Percentiles rank a stretch among this genome's conserved stretches.
Evolutionary conservation across 2,113 vertebrate genomes (phyloP).

Genomic region (Plecotus auritus): DNA sequence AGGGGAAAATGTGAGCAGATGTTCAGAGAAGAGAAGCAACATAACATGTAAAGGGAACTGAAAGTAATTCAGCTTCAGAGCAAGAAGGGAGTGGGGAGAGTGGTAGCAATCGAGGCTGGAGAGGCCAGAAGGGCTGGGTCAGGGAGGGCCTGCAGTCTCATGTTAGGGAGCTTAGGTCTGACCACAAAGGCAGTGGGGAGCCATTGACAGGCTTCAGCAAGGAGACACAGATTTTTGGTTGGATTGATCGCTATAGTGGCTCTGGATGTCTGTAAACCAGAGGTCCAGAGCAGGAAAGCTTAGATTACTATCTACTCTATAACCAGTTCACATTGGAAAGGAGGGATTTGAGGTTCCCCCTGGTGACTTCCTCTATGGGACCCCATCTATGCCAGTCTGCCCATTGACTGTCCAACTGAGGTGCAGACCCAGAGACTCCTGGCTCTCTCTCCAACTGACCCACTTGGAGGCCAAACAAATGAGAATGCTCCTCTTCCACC

Average conservation of each 20-base stretch:
- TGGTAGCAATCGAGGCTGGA: neutral
- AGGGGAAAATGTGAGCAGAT: neutral
- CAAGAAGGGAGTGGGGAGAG: neutral
- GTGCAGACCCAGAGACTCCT: neutral
- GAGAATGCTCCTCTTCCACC: neutral
- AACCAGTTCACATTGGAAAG: neutral
- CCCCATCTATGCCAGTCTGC: neutral
- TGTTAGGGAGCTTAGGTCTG: neutral
- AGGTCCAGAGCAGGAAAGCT: neutral
- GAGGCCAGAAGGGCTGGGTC: neutral
- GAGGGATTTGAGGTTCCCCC: neutral
- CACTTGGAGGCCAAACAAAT: neutral
- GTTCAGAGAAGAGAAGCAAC: neutral
- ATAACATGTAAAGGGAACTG: neutral
- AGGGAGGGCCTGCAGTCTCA: neutral
- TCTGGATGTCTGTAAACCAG: neutral
- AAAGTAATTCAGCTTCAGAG: neutral
- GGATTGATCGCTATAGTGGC: neutral
- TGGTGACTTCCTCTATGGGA: neutral
- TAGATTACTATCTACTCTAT: neutral
- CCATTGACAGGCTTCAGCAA: neutral
- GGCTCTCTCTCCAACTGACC: neutral
- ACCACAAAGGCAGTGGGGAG: neutral
- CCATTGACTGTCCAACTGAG: neutral
- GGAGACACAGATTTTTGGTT: neutral